Conservation (phyloP, 2,113 vertebrate genomes). For the Istiophorus platypterus region DNA sequence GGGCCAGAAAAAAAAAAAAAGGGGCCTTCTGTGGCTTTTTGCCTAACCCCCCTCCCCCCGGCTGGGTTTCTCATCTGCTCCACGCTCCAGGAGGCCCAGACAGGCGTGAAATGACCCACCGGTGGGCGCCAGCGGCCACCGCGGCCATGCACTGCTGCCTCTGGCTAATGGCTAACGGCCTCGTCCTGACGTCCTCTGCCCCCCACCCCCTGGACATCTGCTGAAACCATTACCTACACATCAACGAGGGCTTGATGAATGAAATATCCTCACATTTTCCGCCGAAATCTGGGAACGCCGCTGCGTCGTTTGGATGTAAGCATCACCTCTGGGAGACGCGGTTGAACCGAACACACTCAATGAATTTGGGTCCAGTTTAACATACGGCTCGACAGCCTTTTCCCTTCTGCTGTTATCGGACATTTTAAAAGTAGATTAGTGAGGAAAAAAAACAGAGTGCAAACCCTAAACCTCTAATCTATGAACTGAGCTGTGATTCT, state of each 20-base stretch:
- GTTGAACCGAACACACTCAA: too few relatives aligned
- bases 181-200: slow-evolving; percentile 10
- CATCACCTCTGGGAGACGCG: too few relatives aligned
- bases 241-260: too few relatives aligned
- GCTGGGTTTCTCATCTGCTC: slow-evolving; percentile 39
- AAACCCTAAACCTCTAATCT: too few relatives aligned
- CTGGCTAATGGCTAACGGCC: slow-evolving; percentile 46
- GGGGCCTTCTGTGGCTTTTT: neutral
- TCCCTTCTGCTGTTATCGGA: too few relatives aligned
- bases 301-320: too few relatives aligned
- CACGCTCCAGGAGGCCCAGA: slow-evolving; percentile 41
- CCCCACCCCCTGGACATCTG: slow-evolving; percentile 27
- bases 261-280: slow-evolving; percentile 36
- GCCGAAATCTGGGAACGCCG: too few relatives aligned
- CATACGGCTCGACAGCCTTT: too few relatives aligned
- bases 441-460: too few relatives aligned
- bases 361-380: too few relatives aligned
- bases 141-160: slow-evolving; percentile 48
- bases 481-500: too few relatives aligned
- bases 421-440: too few relatives aligned
- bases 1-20: neutral
- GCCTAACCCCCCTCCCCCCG: neutral
- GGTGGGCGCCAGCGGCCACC: neutral
- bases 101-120: slow-evolving; percentile 65
- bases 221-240: slow-evolving; percentile 38